Evolutionary conservation across 1,140 invertebrate genomes (phyloP), one percentile per base, ranked within the genome.

Genomic region (Drosophila sp.): DNA sequence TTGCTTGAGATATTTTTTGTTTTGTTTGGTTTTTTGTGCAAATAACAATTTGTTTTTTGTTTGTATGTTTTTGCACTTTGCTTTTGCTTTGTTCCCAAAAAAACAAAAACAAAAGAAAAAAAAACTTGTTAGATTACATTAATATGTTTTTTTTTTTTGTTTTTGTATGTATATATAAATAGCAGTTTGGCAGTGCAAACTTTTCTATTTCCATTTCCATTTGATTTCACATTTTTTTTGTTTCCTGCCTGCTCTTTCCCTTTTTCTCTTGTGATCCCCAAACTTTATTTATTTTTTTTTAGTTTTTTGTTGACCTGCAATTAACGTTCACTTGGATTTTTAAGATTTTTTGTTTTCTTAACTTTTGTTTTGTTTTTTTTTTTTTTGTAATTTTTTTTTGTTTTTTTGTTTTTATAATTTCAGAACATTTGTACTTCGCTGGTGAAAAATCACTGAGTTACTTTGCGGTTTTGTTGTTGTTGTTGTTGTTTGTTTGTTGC

Each of bases 381-480:
- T 55, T 67, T 73, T 75, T 61, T 54, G 54, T 79, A 38, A 8
- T 61, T 57, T 58, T 82, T 66, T 60, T 40, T 5, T 8, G n/a
- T 66, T 60, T 47, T 69, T 62, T 65, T 60, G 32, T 66, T 76
- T 33, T 35, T 25, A 69, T 68, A 74, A 69, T 76, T 90, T 90
- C 72, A 61, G 73, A 86, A 91, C 84, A 90, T 90, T 90, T 90
- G 87, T 90, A 90, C 87, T 90, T 90, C 69, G 81, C 80, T 80
- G 87, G 87, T 90, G 83, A 70, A 90, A 85, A 90, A 90, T 90
- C 87, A 90, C 87, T 90, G 87, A 90, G 87, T 89, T 90, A 79
- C 75, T 90, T 90, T 80, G 72, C 78, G 74, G 78, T 72, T 81
- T 89, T 76, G 69, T 70, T 69, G 1, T 79, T 55, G 55, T 70